Percentiles rank a stretch among this genome's conserved stretches.
Conservation (phyloP, 2,797 vertebrate species). For the Melopsittacus undulatus region DNA sequence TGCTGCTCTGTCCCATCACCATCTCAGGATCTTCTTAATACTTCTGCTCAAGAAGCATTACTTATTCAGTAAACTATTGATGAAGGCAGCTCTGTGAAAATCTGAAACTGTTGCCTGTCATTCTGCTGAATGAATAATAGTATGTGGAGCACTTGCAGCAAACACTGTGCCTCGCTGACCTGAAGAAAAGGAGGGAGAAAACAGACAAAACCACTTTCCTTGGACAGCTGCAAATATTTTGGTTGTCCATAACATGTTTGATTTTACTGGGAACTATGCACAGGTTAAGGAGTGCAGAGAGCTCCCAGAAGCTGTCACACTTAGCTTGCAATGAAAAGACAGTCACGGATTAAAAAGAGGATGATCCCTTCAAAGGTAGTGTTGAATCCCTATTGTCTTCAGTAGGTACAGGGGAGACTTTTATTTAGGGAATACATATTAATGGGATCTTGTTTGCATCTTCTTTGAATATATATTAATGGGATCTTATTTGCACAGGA, state of each 20-base stretch:
- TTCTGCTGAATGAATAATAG: not conserved
- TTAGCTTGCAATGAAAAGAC: not conserved
- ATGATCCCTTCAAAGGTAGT: not conserved
- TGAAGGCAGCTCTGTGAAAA: not conserved
- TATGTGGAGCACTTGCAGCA: not conserved
- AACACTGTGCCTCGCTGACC: rapidly evolving
- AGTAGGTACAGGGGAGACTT: not conserved
- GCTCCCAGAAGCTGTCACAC: not conserved
- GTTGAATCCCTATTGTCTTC: not conserved
- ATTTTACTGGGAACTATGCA: not conserved
- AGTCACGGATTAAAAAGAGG: not conserved
- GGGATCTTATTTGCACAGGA: not conserved
- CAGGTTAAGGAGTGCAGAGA: not conserved
- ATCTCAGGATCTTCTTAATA: not conserved
- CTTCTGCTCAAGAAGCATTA: not conserved
- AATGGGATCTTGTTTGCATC: not conserved
- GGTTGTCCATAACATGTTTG: not conserved
- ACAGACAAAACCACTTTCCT: not conserved
- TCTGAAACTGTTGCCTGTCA: not conserved
- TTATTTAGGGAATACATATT: not conserved
- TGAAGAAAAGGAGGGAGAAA: rapidly evolving
- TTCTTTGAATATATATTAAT: not conserved
- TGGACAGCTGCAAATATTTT: not conserved
- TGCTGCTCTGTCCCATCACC: not conserved
- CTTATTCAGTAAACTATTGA: constrained; percentile 15